These are phyloP conservation scores for Okamejei kenojei DNA, from an alignment of 2,797 vertebrate genomes.

Conservation along the genomic window DNA sequence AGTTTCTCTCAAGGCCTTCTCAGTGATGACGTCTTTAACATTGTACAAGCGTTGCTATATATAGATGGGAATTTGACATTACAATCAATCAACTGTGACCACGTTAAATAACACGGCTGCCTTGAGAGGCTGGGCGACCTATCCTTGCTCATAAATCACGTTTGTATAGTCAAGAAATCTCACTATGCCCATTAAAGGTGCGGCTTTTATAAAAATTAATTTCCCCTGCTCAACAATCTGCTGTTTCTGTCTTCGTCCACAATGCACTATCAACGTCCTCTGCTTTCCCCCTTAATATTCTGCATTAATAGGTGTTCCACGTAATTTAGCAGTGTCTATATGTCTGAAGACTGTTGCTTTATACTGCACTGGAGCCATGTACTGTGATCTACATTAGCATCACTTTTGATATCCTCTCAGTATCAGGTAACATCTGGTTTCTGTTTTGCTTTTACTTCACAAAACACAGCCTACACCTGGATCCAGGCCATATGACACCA, in stretches of 20 bases:
- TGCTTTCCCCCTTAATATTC: background rate
- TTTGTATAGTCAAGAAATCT: too few species aligned
- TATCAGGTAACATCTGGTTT: background rate
- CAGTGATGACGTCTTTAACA: background rate
- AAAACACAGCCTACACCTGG: background rate
- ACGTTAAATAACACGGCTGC: too few species aligned
- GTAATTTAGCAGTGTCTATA: background rate
- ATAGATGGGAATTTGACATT: too few species aligned
- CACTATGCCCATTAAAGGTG: background rate
- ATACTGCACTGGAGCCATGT: background rate
- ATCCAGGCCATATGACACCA: background rate
- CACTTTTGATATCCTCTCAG: background rate
- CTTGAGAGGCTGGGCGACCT: too few species aligned
- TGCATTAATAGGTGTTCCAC: background rate
- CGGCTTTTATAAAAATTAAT: background rate
- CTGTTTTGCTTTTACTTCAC: background rate
- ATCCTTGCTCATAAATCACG: too few species aligned
- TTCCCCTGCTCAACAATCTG: background rate
- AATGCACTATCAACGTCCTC: background rate
- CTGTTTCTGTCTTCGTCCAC: background rate
- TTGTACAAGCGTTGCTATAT: background rate
- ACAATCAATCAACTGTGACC: too few species aligned
- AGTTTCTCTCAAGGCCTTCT: background rate
- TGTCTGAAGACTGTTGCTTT: background rate
- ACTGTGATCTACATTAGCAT: background rate